Evolutionary conservation across 2,888 invertebrate species (phyloP), one percentile per base, ranked within the genome.

Genomic region (Epinotia nisella): DNA sequence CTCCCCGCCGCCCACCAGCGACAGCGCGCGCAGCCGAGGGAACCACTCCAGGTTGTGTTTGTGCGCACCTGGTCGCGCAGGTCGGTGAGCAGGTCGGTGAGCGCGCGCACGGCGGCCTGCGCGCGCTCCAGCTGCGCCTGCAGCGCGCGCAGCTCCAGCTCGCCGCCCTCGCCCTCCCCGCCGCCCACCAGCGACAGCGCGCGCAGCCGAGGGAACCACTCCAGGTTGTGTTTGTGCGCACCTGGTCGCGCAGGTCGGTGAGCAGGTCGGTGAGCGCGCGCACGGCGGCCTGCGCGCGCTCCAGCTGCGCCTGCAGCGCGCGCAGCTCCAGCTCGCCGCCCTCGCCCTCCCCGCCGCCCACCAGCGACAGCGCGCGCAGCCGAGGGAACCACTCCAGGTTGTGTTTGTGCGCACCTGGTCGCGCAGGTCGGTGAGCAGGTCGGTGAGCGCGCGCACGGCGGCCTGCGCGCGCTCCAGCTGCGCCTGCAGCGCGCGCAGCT

Each of bases 241-340:
- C 73, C 93, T 97, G 97, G 86, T 98, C 97, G 82, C 97, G 96
- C 70, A 98, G 97, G 70, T 96, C 95, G 10, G 97, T 97, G 65
- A 98, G 96, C 70, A 98, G 97, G 70, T 96, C 95, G 10, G 97
- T 97, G 65, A 98, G 96, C 73, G 95, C 95, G 49, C 97, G 96
- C 66, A 97, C 91, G 74, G 93, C 89, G n/a, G 83, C 67, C 83
- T 97, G 97, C 15, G 97, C 97, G 67, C 94, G 94, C 85, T 97
- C 96, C 70, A 98, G 90, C 80, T 61, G 60, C 21, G 45, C 60
- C 41, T 61, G 60, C 41, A 61, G 21, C 13, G 21, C 21, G 39
- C 60, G 60, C 60, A 41, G 39, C 17, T 62, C n/a, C 84, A 60
- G 70, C n/a, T n/a, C n/a, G n/a, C n/a, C n/a, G n/a, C n/a, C n/a